Evolutionary conservation across 2,888 invertebrate species (phyloP), one percentile per base, ranked within the genome.

Genomic region (Drosophila ustulata): DNA sequence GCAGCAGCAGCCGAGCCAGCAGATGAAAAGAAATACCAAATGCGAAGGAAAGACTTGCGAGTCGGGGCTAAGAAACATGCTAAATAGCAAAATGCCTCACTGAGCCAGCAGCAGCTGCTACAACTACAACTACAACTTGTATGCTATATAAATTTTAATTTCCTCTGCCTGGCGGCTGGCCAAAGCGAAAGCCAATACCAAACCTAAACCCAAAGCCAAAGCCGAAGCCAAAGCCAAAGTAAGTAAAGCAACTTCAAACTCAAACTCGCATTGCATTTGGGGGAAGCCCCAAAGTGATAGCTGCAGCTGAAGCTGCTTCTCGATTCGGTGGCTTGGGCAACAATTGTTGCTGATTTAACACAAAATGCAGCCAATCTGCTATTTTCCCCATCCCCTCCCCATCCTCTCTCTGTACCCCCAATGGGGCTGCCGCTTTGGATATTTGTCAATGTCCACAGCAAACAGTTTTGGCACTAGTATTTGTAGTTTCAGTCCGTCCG

Each of bases 311-410:
- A 59, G 73, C 68, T 55, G 75, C 64, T 46, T 57, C 74, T 64
- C 50, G 41, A 65, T 70, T 65, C 57, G 51, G 62, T 52, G 71
- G 78, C 70, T 72, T 70, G 65, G 71, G 64, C 71, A 81, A 82
- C 88, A 87, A 82, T 87, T 87, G 82, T 82, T 82, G 82, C 82
- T 87, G 85, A 82, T 73, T 82, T 76, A 84, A 84, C 88, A 84
- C 68, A 87, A 82, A 82, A 76, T 78, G 71, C 88, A 87, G 88
- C 76, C 85, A 82, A 82, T 87, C 75, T 73, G 59, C 62, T 65
- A 45, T 43, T 61, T 52, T 47, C 52, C n/a, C 5, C 37, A 9
- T 6, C n/a, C n/a, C 37, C 37, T n/a, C 5, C n/a, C 4, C 9
- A 49, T 25, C 1, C 18, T 6, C 30, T 6, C 28, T 28, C 4